A percentile compares a stretch with the other conserved stretches of the same genome.
phyloP scores from a whole-genome alignment of 2,888 invertebrate genomes.

The Germaria angustata region DNA sequence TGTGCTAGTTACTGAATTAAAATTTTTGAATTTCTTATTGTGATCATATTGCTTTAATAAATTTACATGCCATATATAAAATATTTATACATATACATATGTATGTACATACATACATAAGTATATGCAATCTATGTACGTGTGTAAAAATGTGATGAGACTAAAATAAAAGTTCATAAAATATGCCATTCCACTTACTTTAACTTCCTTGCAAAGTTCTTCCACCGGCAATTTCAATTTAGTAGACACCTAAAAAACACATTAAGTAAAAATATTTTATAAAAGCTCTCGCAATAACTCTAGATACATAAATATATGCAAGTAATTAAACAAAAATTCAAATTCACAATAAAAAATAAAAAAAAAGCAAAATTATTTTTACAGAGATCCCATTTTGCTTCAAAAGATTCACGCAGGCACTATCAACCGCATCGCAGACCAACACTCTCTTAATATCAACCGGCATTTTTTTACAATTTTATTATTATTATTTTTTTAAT shows the following conservation, averaged over 20 bases:
- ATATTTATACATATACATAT: background rate
- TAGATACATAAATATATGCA: background rate
- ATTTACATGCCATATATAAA: no score
- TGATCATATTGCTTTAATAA: no score
- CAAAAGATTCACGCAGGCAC: conserved; percentile 90
- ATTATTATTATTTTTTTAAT: conserved; percentile 5
- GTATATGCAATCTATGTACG: background rate
- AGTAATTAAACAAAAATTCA: conserved; percentile 6
- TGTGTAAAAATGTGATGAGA: background rate
- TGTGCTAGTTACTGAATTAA: no score
- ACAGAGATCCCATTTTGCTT: conserved; percentile 88
- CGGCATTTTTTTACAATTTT: conserved; percentile 78
- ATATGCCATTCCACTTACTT: no score
- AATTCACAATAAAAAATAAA: background rate
- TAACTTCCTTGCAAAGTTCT: conserved; percentile 89
- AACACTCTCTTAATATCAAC: conserved; percentile 89
- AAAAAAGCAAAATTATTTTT: conserved; percentile 72
- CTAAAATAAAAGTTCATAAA: no score
- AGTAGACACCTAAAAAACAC: conserved; percentile 80
- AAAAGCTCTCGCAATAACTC: no score
- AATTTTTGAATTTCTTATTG: no score
- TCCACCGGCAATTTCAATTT: conserved; percentile 89
- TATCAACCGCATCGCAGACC: conserved; percentile 95
- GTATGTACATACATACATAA: background rate
- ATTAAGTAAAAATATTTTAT: background rate